Evolutionary conservation across 2,888 invertebrate genomes (phyloP).

Genomic region (Stictocephala bisonia): DNA sequence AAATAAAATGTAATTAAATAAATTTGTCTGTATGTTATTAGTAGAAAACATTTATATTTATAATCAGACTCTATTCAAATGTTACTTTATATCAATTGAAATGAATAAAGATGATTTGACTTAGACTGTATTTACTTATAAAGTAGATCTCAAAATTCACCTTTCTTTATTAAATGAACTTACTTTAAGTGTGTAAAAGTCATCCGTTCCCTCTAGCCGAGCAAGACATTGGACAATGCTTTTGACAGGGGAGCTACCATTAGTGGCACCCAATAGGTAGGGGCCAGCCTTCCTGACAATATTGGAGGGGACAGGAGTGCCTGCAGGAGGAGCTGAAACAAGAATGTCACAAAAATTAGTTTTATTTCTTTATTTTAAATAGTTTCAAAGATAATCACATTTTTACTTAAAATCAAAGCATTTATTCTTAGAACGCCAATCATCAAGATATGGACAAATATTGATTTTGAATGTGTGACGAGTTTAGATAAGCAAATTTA

Average conservation of each 20-base stretch:
- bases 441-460: no score
- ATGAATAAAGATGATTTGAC: not conserved
- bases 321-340: constrained; percentile 48
- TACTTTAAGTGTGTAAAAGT: constrained; percentile 78
- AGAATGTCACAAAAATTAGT: not conserved
- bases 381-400: not conserved
- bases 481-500: no score
- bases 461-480: no score
- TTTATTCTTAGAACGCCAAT: no score
- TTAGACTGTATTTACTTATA: not conserved
- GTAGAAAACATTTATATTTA: not conserved
- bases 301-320: constrained; percentile 50
- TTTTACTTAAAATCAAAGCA: no score
- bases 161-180: no score
- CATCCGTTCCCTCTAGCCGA: constrained; percentile 75
- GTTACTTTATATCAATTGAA: not conserved
- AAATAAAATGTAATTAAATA: no score
- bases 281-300: constrained; percentile 72
- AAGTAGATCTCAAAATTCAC: no score
- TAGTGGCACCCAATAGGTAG: constrained; percentile 75
- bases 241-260: constrained; percentile 79
- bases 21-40: no score
- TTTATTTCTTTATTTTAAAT: not conserved
- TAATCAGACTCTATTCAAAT: no score
- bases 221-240: constrained; percentile 82